These are phyloP conservation scores for Paracentrotus lividus DNA, from an alignment of 53 echinoderm and acorn worm species.

Conservation along the genomic window DNA sequence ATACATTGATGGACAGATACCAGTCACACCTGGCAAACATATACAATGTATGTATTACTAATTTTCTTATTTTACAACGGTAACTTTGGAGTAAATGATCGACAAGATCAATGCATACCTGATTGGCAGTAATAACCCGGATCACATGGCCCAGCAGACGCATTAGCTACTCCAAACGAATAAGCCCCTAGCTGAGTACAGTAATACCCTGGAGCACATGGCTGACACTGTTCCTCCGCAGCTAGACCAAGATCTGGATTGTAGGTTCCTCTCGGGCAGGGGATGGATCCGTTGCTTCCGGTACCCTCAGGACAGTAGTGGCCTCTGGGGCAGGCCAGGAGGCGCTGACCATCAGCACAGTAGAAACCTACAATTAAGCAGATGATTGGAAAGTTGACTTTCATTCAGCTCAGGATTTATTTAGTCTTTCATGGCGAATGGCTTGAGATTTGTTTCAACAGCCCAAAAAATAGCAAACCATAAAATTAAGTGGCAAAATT, in stretches of 20 bases:
- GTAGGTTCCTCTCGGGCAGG: slow-evolving; percentile 93
- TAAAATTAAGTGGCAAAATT: no score
- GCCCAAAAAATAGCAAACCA: no score
- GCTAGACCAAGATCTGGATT: slow-evolving; percentile 95
- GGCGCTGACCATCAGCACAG: slow-evolving; percentile 94
- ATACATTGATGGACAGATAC: no score
- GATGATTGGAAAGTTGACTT: no score
- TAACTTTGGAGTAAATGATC: no score
- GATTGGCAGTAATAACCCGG: slow-evolving; percentile 91
- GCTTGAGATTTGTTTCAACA: no score
- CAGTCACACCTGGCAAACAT: no score
- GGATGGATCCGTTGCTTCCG: slow-evolving; percentile 95
- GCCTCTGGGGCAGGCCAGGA: slow-evolving; percentile 90
- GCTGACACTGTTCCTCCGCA: slow-evolving; percentile 88
- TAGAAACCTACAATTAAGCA: no score
- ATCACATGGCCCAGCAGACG: slow-evolving; percentile 92
- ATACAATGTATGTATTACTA: no score
- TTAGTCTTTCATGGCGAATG: no score
- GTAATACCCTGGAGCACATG: slow-evolving; percentile 83
- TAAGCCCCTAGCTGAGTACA: slow-evolving; percentile 77
- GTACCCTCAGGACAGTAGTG: slow-evolving; percentile 93
- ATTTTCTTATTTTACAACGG: no score
- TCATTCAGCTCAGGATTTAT: no score
- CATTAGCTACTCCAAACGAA: slow-evolving; percentile 71
- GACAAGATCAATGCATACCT: slow-evolving; percentile 76